A percentile compares a stretch with the other conserved stretches of the same genome.
phyloP scores from a whole-genome alignment of 2,113 vertebrate genomes.

The Callipepla squamata region DNA sequence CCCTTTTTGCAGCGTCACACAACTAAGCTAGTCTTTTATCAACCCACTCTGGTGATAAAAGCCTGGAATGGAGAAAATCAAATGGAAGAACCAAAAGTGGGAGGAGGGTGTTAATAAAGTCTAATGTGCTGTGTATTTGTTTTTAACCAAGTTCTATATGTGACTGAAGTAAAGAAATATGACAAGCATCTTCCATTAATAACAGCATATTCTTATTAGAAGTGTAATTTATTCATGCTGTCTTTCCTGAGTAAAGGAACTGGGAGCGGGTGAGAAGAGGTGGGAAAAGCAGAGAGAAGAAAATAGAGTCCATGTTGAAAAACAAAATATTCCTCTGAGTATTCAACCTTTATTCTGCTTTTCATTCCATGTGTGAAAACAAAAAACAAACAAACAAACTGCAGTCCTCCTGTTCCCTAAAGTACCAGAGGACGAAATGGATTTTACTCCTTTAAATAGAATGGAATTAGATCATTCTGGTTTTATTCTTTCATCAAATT shows the following conservation, averaged over 20 bases:
- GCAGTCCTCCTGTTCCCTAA: slow-evolving; percentile 17
- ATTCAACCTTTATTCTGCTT: slow-evolving; percentile 47
- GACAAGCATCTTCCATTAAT: not conserved
- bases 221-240: not conserved
- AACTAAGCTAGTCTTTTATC: slow-evolving; percentile 76
- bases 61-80: slow-evolving; percentile 62
- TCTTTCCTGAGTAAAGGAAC: slow-evolving; percentile 33
- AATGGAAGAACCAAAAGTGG: slow-evolving; percentile 43
- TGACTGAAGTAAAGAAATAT: not conserved
- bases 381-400: not conserved
- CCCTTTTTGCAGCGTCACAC: slow-evolving; percentile 84
- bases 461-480: not conserved
- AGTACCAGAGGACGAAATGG: not conserved
- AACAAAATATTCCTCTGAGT: slow-evolving; percentile 51
- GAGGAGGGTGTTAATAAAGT: slow-evolving; percentile 30
- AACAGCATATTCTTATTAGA: not conserved
- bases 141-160: slow-evolving; percentile 17
- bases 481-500: not conserved
- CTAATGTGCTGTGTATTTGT: not conserved
- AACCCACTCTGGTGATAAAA: slow-evolving; percentile 80
- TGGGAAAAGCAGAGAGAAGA: slow-evolving; percentile 38
- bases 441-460: not conserved
- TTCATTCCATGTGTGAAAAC: slow-evolving; percentile 60
- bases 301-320: not conserved
- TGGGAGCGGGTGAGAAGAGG: not conserved